Percentiles rank a stretch among this genome's conserved stretches.
phyloP scores from a whole-genome alignment of 2,888 invertebrate genomes.

The Ischnus inquisitorius region DNA sequence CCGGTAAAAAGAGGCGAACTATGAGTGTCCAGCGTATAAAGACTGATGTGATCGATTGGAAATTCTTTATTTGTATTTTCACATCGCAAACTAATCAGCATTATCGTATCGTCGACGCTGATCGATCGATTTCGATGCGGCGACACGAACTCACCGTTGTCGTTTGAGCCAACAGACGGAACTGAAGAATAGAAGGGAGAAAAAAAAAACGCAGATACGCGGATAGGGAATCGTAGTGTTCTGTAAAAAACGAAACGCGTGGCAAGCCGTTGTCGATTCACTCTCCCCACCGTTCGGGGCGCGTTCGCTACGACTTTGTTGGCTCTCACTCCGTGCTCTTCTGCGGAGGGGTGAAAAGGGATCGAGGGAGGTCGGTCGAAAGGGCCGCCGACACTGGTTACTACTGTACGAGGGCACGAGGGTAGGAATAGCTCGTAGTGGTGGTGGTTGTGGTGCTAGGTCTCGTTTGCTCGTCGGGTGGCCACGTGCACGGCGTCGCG shows the following conservation, averaged over 20 bases:
- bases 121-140: conserved; percentile 40
- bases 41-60: conserved; percentile 11
- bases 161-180: conserved; percentile 1
- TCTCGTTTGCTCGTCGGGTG: conserved; percentile 65
- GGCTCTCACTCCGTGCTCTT: conserved; percentile 50
- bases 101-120: conserved; percentile 51
- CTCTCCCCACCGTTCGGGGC: conserved; percentile 7
- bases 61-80: conserved; percentile 14
- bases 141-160: conserved; percentile 14
- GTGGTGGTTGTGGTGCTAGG: conserved; percentile 16
- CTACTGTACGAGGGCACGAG: conserved; percentile 25
- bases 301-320: conserved; percentile 55
- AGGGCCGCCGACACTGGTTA: conserved; percentile 41
- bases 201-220: background rate
- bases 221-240: conserved; percentile 13
- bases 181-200: conserved; percentile 6
- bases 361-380: conserved; percentile 25
- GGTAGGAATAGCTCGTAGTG: conserved; percentile 28
- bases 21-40: background rate
- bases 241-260: conserved; percentile 32
- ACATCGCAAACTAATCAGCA: conserved; percentile 57
- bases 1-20: background rate
- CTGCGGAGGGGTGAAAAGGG: conserved; percentile 45
- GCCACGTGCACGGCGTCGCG: conserved; percentile 63
- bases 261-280: conserved; percentile 39